These are phyloP conservation scores for Microctonus brassicae DNA, from an alignment of 2,888 invertebrate genomes.

Conservation along the genomic window DNA sequence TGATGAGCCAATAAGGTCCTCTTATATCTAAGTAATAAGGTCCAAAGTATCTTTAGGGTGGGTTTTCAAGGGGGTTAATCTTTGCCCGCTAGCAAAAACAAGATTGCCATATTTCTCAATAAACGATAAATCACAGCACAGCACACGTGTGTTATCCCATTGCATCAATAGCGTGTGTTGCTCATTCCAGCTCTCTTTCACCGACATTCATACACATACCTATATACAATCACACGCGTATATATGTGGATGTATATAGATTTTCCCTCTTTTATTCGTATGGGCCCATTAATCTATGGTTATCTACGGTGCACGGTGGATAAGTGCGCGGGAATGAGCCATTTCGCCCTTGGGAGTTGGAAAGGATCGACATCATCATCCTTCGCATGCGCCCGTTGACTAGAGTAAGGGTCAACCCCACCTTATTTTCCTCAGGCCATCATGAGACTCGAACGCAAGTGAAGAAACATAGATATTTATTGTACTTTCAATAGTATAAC, in stretches of 20 bases:
- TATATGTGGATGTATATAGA: slow-evolving; percentile 20
- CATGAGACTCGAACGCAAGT: slow-evolving; percentile 1
- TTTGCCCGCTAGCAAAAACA: slow-evolving; percentile 52
- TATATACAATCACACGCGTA: slow-evolving; percentile 38
- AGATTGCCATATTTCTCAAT: slow-evolving; percentile 68
- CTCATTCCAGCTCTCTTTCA: slow-evolving; percentile 44
- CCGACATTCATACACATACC: slow-evolving; percentile 20
- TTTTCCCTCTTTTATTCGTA: slow-evolving; percentile 55
- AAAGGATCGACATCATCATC: slow-evolving; percentile 45
- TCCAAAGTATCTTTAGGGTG: slow-evolving; percentile 17
- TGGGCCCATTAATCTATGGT: slow-evolving; percentile 69
- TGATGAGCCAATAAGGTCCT: slow-evolving; percentile 27
- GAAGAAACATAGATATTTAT: not conserved
- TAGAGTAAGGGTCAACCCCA: slow-evolving; percentile 32
- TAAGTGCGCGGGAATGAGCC: slow-evolving; percentile 69
- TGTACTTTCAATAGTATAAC: not conserved
- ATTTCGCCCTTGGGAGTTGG: slow-evolving; percentile 69
- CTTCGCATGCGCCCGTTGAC: slow-evolving; percentile 39
- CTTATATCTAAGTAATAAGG: slow-evolving; percentile 15
- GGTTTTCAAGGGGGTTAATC: slow-evolving; percentile 60
- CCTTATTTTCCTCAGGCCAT: not conserved
- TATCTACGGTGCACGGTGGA: slow-evolving; percentile 68
- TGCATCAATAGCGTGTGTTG: slow-evolving; percentile 33
- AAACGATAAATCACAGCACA: slow-evolving; percentile 67
- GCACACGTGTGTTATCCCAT: slow-evolving; percentile 48